A percentile compares a stretch with the other conserved stretches of the same genome.
Conservation (phyloP, 2,113 vertebrate genomes). For the Stegastes partitus region DNA sequence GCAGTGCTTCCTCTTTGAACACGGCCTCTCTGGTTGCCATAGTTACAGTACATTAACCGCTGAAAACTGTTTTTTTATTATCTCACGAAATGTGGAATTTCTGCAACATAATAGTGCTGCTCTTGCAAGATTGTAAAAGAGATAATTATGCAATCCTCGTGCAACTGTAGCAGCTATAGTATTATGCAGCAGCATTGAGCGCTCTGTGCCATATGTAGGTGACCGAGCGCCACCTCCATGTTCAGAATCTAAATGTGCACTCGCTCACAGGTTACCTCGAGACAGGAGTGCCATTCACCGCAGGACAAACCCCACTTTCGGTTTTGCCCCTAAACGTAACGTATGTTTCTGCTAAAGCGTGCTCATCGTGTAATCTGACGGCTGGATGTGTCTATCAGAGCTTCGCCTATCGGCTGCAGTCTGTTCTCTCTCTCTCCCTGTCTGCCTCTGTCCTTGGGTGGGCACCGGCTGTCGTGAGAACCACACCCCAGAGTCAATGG, state of each 20-base stretch:
- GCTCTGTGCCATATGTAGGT: background rate
- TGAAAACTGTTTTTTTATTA: conserved; percentile 19
- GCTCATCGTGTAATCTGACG: conserved; percentile 32
- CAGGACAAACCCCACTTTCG: conserved; percentile 21
- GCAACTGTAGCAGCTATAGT: conserved; percentile 1
- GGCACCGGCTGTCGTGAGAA: conserved; percentile 71
- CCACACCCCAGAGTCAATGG: conserved; percentile 78
- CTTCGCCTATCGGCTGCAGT: conserved; percentile 39
- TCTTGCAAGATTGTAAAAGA: conserved; percentile 17
- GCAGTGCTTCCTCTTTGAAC: conserved; percentile 39
- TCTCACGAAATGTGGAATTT: conserved; percentile 6
- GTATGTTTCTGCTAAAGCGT: conserved; percentile 16
- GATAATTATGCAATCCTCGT: conserved; percentile 21
- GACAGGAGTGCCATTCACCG: background rate
- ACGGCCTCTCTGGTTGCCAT: conserved; percentile 53
- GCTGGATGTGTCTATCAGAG: conserved; percentile 49
- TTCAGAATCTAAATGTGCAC: conserved; percentile 27
- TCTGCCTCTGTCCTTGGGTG: conserved; percentile 72
- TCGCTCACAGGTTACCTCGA: conserved; percentile 14
- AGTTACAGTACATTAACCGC: conserved; percentile 41
- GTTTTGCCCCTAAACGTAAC: conserved; percentile 27
- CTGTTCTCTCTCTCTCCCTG: conserved; percentile 27
- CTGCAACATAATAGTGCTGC: conserved; percentile 16
- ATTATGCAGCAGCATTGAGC: background rate
- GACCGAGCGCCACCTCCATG: conserved; percentile 6